phyloP scores from a whole-genome alignment of 2,888 invertebrate species.

The Endomychus coccineus region DNA sequence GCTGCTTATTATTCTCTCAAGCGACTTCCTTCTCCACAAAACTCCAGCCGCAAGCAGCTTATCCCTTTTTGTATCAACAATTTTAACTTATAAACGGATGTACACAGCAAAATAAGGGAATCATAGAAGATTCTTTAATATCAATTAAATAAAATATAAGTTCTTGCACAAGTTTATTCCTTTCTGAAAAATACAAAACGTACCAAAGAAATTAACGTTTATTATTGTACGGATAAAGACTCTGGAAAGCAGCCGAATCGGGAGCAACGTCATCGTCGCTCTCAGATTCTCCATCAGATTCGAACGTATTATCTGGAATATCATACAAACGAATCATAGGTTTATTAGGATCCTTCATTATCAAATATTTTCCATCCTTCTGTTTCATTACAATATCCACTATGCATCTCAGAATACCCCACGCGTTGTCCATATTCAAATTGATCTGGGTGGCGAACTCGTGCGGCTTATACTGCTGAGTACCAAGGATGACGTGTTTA shows the following conservation, averaged over 20 bases:
- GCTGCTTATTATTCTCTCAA: too few relatives aligned
- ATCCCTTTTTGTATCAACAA: too few relatives aligned
- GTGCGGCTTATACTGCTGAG: constrained; percentile 95
- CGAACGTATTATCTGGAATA: constrained; percentile 98
- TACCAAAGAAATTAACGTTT: too few relatives aligned
- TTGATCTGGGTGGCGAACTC: constrained; percentile 99
- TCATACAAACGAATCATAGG: constrained; percentile 95
- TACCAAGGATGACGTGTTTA: constrained; percentile 93
- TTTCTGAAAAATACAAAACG: too few relatives aligned
- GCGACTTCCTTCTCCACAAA: too few relatives aligned
- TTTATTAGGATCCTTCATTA: constrained; percentile 99
- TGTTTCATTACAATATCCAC: constrained; percentile 96
- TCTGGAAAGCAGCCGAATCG: constrained; percentile 40
- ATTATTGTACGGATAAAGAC: constrained; percentile 39
- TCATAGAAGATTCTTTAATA: too few relatives aligned
- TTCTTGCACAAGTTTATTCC: too few relatives aligned
- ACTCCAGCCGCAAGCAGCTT: too few relatives aligned
- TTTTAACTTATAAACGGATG: too few relatives aligned
- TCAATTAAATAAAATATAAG: too few relatives aligned
- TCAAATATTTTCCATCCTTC: constrained; percentile 92
- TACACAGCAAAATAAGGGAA: too few relatives aligned
- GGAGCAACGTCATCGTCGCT: constrained; percentile 61
- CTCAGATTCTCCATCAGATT: constrained; percentile 91
- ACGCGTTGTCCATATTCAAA: constrained; percentile 98
- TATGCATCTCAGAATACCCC: constrained; percentile 96